These are phyloP conservation scores for Eleutherodactylus coqui DNA, from an alignment of 2,797 vertebrate genomes.

Conservation along the genomic window DNA sequence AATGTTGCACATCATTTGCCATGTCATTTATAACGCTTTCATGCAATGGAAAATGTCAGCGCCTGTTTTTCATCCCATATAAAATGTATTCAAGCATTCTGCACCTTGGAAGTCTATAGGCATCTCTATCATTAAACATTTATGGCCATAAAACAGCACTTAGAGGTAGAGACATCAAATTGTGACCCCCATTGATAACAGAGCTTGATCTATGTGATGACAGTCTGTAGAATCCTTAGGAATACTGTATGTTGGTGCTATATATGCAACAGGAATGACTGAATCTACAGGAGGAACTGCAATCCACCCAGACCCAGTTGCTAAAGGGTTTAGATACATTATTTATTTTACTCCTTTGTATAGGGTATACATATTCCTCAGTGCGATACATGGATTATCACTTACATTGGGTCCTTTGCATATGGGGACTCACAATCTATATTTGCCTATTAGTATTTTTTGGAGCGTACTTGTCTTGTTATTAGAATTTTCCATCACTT, in stretches of 20 bases:
- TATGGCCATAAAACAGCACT: not conserved
- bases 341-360: too few relatives aligned
- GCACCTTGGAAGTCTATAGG: conserved; percentile 1
- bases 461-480: too few relatives aligned
- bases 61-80: not conserved
- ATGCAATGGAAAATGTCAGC: conserved; percentile 5
- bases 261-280: not conserved
- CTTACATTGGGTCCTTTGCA: too few relatives aligned
- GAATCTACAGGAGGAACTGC: not conserved
- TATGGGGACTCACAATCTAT: too few relatives aligned
- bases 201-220: not conserved
- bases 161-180: not conserved
- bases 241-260: not conserved
- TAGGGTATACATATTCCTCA: too few relatives aligned
- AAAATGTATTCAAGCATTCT: not conserved
- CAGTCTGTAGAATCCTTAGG: not conserved
- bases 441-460: too few relatives aligned
- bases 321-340: not conserved
- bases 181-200: not conserved
- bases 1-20: not conserved
- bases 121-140: not conserved
- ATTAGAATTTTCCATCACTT: not conserved
- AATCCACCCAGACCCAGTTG: not conserved
- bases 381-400: too few relatives aligned
- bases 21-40: not conserved